phyloP scores from a whole-genome alignment of 1,140 invertebrate species.

The Drusus annulatus region DNA sequence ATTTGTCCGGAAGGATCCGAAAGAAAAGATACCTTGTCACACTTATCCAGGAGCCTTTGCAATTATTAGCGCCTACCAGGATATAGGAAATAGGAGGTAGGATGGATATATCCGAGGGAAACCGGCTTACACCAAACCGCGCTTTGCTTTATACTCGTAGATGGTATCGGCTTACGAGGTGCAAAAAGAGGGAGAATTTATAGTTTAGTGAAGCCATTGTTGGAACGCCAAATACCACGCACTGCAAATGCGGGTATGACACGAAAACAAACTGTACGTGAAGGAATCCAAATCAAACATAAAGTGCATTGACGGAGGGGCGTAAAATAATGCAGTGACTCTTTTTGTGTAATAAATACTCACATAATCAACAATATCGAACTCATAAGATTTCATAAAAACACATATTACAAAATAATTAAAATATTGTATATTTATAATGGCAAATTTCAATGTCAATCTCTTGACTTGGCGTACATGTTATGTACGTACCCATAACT shows the following conservation, averaged over 20 bases:
- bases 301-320: neutral
- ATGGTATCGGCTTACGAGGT: constrained; percentile 42
- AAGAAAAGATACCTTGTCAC: constrained; percentile 52
- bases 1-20: constrained; percentile 39
- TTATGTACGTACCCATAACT: too few species aligned
- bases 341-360: too few species aligned
- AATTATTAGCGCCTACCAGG: constrained; percentile 52
- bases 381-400: too few species aligned
- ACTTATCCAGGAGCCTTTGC: constrained; percentile 50
- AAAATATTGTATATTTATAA: too few species aligned
- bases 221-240: constrained; percentile 14
- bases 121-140: constrained; percentile 49
- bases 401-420: too few species aligned
- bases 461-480: too few species aligned
- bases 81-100: neutral
- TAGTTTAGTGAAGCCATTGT: constrained; percentile 38
- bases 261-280: constrained; percentile 22
- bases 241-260: neutral
- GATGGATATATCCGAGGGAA: constrained; percentile 35
- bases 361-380: too few species aligned
- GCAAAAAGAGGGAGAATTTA: constrained; percentile 39
- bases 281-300: neutral
- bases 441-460: too few species aligned
- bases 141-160: constrained; percentile 51
- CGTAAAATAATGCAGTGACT: too few species aligned